Evolutionary conservation across 2,797 vertebrate genomes (phyloP).

Genomic region (Allobates femoralis): DNA sequence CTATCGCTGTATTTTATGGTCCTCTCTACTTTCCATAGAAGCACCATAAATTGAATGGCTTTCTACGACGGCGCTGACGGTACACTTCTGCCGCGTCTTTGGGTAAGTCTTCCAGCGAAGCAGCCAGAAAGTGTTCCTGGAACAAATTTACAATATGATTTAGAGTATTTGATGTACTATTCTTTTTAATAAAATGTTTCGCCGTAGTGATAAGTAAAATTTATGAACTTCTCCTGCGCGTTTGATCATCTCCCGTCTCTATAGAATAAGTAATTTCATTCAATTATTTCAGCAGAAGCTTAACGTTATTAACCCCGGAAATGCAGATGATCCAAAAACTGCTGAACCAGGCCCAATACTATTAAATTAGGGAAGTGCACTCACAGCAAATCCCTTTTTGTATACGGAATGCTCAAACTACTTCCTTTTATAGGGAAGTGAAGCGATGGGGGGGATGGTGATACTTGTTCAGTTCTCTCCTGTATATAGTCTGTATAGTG

Average conservation of each 20-base stretch:
- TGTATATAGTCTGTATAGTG: too few species aligned
- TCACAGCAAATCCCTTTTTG: not conserved
- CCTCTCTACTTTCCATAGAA: constrained; percentile 13
- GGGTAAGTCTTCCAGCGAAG: not conserved
- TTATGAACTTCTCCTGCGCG: constrained; percentile 5
- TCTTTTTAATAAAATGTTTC: constrained; percentile 28
- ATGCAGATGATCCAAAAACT: constrained; percentile 10
- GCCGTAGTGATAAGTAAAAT: constrained; percentile 11
- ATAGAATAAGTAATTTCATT: not conserved
- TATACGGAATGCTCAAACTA: not conserved
- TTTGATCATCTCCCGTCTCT: not conserved
- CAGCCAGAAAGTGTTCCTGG: constrained; percentile 21
- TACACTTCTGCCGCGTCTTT: constrained; percentile 18
- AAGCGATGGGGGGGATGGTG: not conserved
- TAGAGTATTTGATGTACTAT: constrained; percentile 21
- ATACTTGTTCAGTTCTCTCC: too few species aligned
- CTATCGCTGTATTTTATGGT: constrained; percentile 26
- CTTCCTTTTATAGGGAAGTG: too few species aligned
- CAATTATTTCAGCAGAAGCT: constrained; percentile 6
- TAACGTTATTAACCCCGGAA: constrained; percentile 18
- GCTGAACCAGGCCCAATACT: not conserved
- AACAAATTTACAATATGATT: constrained; percentile 10
- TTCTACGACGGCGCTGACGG: not conserved
- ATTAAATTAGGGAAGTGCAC: not conserved
- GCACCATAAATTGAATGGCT: constrained; percentile 28